phyloP scores from a whole-genome alignment of 2,888 invertebrate species.

The Eubasilissa splendida region DNA sequence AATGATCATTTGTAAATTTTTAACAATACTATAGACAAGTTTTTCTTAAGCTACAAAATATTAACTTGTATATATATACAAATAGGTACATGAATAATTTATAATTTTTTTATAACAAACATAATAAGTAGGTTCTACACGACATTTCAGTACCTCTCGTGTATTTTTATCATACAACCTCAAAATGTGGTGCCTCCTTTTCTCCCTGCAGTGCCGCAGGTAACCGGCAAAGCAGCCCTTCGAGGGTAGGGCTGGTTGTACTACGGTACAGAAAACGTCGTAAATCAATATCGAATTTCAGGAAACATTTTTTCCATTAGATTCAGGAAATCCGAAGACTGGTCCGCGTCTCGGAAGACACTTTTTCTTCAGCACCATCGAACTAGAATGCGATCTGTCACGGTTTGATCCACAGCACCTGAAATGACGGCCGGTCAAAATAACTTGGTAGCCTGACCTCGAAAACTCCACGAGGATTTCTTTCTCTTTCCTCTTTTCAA shows the following conservation, averaged over 20 bases:
- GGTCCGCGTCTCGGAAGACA: slow-evolving; percentile 3
- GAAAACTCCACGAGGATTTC: not conserved
- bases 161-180: too few species aligned
- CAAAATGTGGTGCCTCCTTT: too few species aligned
- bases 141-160: too few species aligned
- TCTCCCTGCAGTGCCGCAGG: not conserved
- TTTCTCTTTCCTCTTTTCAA: not conserved
- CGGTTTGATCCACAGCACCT: not conserved
- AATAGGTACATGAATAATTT: too few species aligned
- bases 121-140: too few species aligned
- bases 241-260: not conserved
- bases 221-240: not conserved
- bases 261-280: slow-evolving; percentile 18
- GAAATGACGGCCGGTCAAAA: slow-evolving; percentile 6
- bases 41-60: too few species aligned
- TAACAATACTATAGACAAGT: too few species aligned
- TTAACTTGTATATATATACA: too few species aligned
- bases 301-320: slow-evolving; percentile 34
- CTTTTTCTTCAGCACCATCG: not conserved
- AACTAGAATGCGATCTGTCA: slow-evolving; percentile 12
- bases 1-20: too few species aligned
- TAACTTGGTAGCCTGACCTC: not conserved
- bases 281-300: slow-evolving; percentile 39
- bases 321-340: slow-evolving; percentile 7
- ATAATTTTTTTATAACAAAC: too few species aligned